Conservation (phyloP, 2,888 invertebrate species). For the Andrena chrysosceles region DNA sequence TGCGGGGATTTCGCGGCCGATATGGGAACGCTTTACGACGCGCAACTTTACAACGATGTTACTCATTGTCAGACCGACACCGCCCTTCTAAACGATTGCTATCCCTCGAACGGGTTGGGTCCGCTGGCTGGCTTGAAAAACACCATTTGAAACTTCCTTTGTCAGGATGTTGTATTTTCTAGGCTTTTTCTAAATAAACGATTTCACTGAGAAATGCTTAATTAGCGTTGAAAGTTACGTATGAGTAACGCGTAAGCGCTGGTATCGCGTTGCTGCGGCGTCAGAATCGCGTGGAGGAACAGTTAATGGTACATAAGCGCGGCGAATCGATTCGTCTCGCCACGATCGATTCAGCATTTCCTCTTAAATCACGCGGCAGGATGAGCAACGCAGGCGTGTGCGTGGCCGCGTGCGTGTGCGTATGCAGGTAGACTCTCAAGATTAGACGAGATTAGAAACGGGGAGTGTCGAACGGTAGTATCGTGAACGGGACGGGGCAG, state of each 20-base stretch:
- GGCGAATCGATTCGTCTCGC: conserved; percentile 62
- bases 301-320: conserved; percentile 48
- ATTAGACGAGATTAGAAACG: conserved; percentile 73
- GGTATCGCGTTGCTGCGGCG: neutral
- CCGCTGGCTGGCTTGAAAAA: neutral
- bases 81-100: conserved; percentile 13
- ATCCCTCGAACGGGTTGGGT: neutral
- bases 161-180: neutral
- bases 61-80: conserved; percentile 16
- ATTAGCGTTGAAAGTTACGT: conserved; percentile 30
- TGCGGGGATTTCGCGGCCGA: conserved; percentile 33
- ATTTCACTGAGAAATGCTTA: neutral
- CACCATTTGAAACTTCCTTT: neutral
- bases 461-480: conserved; percentile 75
- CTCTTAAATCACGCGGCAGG: conserved; percentile 57
- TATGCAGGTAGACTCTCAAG: conserved; percentile 53
- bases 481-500: conserved; percentile 16
- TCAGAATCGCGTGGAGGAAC: conserved; percentile 25
- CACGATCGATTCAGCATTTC: conserved; percentile 62
- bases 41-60: conserved; percentile 21
- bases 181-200: too few species aligned
- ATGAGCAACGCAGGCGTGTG: conserved; percentile 33
- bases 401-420: conserved; percentile 37
- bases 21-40: conserved; percentile 12
- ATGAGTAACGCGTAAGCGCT: conserved; percentile 12